Conservation (phyloP, 2,113 vertebrate genomes). For the Oxyruncus cristatus region DNA sequence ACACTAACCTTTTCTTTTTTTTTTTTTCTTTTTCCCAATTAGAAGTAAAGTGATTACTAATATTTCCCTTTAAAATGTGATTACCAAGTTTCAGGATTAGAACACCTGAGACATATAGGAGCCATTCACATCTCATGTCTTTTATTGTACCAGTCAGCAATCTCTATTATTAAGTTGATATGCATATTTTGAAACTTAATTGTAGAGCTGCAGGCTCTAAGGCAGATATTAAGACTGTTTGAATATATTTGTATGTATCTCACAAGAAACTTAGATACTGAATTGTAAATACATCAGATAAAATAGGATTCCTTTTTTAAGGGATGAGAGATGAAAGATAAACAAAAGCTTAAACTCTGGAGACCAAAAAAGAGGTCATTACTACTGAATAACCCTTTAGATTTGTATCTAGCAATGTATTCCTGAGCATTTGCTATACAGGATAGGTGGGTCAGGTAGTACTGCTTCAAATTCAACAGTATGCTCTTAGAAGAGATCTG, state of each 20-base stretch:
- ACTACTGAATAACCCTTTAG: neutral
- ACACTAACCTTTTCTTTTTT: neutral
- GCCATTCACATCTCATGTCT: neutral
- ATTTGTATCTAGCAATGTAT: neutral
- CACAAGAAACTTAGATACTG: neutral
- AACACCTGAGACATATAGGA: neutral
- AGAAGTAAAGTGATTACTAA: neutral
- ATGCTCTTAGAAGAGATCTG: neutral
- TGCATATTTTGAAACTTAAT: neutral
- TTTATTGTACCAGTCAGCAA: neutral
- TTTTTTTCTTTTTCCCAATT: neutral
- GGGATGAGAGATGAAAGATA: neutral
- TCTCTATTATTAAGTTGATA: neutral
- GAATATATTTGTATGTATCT: neutral
- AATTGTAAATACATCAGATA: neutral
- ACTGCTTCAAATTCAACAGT: neutral
- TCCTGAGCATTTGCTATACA: neutral
- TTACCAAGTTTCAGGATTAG: neutral
- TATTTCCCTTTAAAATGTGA: neutral
- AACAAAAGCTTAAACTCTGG: neutral
- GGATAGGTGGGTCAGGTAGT: neutral
- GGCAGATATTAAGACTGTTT: neutral
- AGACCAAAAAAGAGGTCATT: neutral
- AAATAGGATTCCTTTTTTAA: neutral
- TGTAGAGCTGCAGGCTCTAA: neutral